These are phyloP conservation scores for Hylia prasina DNA, from an alignment of 2,113 vertebrate genomes.

Conservation along the genomic window DNA sequence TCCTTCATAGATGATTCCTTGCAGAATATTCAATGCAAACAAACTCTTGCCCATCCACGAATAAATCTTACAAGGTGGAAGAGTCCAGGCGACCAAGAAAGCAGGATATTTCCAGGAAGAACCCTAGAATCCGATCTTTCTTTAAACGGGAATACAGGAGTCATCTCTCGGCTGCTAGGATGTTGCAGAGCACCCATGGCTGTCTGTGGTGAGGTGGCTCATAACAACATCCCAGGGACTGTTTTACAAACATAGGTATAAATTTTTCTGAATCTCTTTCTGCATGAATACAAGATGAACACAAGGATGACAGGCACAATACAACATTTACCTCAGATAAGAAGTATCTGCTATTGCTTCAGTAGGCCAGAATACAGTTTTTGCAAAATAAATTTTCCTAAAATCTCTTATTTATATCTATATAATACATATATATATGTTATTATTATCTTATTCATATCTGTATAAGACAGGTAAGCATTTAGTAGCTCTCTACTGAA, in stretches of 20 bases:
- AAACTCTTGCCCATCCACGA: neutral
- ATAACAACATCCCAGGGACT: neutral
- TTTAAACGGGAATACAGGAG: neutral
- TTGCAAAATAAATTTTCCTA: neutral
- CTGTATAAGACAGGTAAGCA: neutral
- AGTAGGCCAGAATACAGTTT: neutral
- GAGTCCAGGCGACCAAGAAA: neutral
- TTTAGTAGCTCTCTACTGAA: neutral
- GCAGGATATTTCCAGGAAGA: neutral
- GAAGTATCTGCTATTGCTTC: neutral
- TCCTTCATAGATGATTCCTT: neutral
- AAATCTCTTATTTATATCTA: neutral
- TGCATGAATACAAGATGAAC: neutral
- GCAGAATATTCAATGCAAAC: neutral
- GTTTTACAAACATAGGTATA: neutral
- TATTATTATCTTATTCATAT: neutral
- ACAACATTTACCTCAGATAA: neutral
- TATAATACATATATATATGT: neutral
- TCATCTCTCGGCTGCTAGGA: neutral
- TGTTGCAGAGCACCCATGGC: neutral
- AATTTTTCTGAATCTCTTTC: neutral
- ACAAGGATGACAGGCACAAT: neutral
- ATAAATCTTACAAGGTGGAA: neutral
- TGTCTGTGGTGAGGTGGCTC: neutral
- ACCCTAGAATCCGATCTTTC: neutral